phyloP scores from a whole-genome alignment of 2,113 vertebrate genomes.

The Ammodytes dubius region DNA sequence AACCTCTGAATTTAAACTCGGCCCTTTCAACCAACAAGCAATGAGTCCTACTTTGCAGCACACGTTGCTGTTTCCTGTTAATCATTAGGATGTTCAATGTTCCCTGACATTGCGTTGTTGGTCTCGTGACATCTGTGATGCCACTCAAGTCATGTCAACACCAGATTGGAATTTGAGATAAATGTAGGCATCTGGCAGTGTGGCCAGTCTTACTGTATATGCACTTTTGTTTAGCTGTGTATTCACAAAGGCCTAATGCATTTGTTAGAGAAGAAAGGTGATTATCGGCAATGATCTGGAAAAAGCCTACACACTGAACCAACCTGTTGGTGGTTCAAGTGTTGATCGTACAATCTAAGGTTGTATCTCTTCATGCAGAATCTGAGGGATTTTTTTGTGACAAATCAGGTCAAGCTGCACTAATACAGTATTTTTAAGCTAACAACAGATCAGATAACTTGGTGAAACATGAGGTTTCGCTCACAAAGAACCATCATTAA shows the following conservation, averaged over 20 bases:
- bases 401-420: neutral
- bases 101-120: constrained; percentile 72
- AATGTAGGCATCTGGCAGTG: neutral
- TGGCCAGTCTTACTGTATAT: neutral
- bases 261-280: neutral
- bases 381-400: neutral
- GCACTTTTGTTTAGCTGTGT: too few species aligned
- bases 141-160: neutral
- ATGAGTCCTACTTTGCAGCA: neutral
- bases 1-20: neutral
- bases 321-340: neutral
- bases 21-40: constrained; percentile 10
- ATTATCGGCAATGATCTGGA: neutral
- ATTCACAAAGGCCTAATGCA: neutral
- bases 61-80: constrained; percentile 32
- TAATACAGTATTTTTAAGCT: neutral
- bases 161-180: neutral
- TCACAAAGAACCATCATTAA: too few species aligned
- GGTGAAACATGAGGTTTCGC: neutral
- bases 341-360: neutral
- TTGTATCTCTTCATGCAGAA: neutral
- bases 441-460: neutral
- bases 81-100: constrained; percentile 67
- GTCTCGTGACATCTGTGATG: constrained; percentile 22
- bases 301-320: neutral